phyloP scores from a whole-genome alignment of 2,888 invertebrate species.

The Steinernema scapterisci region DNA sequence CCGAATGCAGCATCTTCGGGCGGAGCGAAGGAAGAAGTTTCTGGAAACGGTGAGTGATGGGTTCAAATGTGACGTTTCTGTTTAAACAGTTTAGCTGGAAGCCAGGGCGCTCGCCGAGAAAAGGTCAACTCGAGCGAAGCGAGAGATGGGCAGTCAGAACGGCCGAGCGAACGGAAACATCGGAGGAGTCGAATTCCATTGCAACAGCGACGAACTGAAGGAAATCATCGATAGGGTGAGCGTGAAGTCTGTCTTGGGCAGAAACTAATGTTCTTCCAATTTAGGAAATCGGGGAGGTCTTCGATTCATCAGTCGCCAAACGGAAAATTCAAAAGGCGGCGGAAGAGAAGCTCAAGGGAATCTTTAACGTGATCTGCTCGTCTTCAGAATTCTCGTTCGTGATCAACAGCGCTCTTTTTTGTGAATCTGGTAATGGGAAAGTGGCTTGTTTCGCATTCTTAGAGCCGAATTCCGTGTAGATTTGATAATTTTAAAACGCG shows the following conservation, averaged over 20 bases:
- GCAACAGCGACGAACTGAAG: conserved; percentile 19
- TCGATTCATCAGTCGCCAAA: neutral
- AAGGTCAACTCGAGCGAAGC: neutral
- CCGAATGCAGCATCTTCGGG: conserved; percentile 16
- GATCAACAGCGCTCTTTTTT: conserved; percentile 11
- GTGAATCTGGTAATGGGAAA: conserved; percentile 8
- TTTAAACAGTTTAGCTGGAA: neutral
- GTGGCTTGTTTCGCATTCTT: conserved; percentile 30
- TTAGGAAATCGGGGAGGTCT: neutral
- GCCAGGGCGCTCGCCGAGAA: neutral
- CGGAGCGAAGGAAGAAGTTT: conserved; percentile 25
- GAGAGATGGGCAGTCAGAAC: neutral
- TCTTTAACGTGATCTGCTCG: conserved; percentile 28
- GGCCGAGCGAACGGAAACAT: conserved; percentile 1
- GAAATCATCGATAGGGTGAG: conserved; percentile 1
- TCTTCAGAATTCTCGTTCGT: conserved; percentile 22
- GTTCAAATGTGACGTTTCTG: neutral
- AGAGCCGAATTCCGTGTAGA: conserved; percentile 16
- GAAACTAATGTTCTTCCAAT: neutral
- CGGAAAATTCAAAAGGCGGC: conserved; percentile 23
- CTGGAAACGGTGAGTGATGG: neutral
- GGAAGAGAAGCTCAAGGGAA: conserved; percentile 14
- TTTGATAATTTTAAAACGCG: no score
- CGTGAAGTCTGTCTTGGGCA: no score
- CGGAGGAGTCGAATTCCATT: neutral